Percentiles rank a stretch among this genome's conserved stretches.
These are phyloP conservation scores for Neotragus pygmaeus DNA, from an alignment of 2,113 vertebrate species.

Conservation along the genomic window DNA sequence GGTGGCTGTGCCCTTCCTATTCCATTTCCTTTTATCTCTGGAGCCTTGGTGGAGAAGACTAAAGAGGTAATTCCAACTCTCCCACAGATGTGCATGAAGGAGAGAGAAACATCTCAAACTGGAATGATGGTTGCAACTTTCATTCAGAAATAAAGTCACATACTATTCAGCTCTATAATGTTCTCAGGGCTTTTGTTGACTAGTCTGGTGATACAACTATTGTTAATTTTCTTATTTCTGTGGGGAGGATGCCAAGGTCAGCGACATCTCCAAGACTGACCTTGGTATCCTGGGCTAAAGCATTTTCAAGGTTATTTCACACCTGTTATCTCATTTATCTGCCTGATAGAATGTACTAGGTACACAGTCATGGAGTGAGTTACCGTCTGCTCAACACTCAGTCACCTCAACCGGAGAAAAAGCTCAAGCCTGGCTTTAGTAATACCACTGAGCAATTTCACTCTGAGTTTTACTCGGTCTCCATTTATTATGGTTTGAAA, in stretches of 20 bases:
- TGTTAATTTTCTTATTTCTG: constrained; percentile 44
- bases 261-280: constrained; percentile 16
- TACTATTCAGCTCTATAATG: not conserved
- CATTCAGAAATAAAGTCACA: not conserved
- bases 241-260: not conserved
- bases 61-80: not conserved
- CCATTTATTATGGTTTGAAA: not conserved
- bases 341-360: not conserved
- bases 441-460: not conserved
- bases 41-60: not conserved
- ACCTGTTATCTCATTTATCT: constrained; percentile 10
- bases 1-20: not conserved
- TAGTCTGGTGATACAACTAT: constrained; percentile 17
- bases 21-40: not conserved
- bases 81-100: not conserved
- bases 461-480: not conserved
- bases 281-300: constrained; percentile 12
- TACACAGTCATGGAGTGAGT: not conserved
- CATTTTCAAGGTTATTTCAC: constrained; percentile 32
- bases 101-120: not conserved
- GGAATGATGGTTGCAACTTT: not conserved
- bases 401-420: not conserved
- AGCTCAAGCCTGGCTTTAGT: not conserved
- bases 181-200: not conserved
- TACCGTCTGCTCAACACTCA: not conserved